Evolutionary conservation across 2,797 vertebrate genomes (phyloP).

Genomic region (Muraenolepis orangiensis): DNA sequence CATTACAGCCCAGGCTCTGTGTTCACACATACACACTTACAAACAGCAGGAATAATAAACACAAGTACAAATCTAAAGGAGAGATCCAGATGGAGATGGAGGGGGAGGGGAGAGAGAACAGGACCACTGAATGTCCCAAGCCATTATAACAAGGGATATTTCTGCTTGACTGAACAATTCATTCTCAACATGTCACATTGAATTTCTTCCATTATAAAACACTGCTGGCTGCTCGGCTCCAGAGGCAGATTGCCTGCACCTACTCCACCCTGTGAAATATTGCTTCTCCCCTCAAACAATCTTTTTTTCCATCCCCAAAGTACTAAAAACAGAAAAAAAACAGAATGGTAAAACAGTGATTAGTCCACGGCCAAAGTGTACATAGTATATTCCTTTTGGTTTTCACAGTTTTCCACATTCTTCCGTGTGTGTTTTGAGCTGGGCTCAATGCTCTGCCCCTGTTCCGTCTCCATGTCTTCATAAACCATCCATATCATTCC

Average conservation of each 20-base stretch:
- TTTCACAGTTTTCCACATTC: not conserved
- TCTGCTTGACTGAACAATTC: conserved; percentile 99
- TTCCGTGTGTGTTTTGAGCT: not conserved
- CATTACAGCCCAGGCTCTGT: conserved; percentile 58
- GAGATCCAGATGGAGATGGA: conserved; percentile 50
- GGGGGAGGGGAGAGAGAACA: conserved; percentile 62
- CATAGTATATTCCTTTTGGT: not conserved
- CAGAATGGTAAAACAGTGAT: conserved; percentile 60
- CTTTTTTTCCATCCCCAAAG: conserved; percentile 71
- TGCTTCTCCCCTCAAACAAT: conserved; percentile 74
- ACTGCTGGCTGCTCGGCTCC: conserved; percentile 76
- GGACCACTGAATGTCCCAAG: conserved; percentile 84
- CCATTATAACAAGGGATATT: conserved; percentile 99
- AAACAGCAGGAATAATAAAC: conserved; percentile 43
- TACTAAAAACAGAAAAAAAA: not conserved
- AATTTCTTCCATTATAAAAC: conserved; percentile 95
- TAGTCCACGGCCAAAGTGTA: conserved; percentile 51
- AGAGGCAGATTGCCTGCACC: conserved; percentile 81
- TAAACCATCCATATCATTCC: conserved; percentile 3
- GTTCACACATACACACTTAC: conserved; percentile 43
- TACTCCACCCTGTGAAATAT: conserved; percentile 79
- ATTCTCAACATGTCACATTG: conserved; percentile 99
- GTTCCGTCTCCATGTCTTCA: not conserved
- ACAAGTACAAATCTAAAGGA: conserved; percentile 38
- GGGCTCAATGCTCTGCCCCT: not conserved